Base-by-base conservation (phyloP, 2,888 invertebrate genomes). In the Dryadula phaetusa region DNA sequence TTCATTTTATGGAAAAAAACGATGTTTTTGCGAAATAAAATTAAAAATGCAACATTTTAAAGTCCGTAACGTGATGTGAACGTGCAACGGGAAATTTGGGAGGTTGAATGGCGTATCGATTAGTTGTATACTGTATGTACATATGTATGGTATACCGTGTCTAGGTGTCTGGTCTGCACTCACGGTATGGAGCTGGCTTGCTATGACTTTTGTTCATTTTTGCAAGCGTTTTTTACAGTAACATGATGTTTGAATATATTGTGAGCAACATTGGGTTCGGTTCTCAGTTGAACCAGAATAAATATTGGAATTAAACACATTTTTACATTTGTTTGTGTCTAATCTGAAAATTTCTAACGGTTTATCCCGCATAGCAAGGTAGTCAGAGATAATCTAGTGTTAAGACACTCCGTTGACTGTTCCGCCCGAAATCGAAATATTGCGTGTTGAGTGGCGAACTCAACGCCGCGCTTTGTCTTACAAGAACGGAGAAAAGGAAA, bases 51-150 rank as follows among this genome's bases (percentile, higher is more conserved):
- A 53, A 60, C 53, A 60, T 64, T 63, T 58, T 37, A 60, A 60
- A 63, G 53, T 61, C 63, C 46, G 37, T 18, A 61, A 54, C 67
- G 67, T 61, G 64, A 61, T 53, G 60, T 44, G 62, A 54, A 54
- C 54, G 34, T 54, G 66, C 66, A 54, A 47, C 64, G 54, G 67
- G 64, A 61, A 64, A 67, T 64, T 67, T 67, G 60, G 25, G 53
- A 54, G 60, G 67, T 64, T 64, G 60, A 46, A 64, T 64, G 47
- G 67, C 64, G 67, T 64, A 67, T 67, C 64, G 67, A 67, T 67
- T 67, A 61, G 60, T 53, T 53, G 53, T 56, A 62, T 22, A 40
- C n/a, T 60, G 54, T 37, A 32, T 49, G 46, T 62, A 54, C 42
- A 53, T 63, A 64, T 12, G 20, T 67, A 58, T 10, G 16, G 52